These are phyloP conservation scores for Ischnus inquisitorius DNA, from an alignment of 2,888 invertebrate genomes.

Conservation along the genomic window DNA sequence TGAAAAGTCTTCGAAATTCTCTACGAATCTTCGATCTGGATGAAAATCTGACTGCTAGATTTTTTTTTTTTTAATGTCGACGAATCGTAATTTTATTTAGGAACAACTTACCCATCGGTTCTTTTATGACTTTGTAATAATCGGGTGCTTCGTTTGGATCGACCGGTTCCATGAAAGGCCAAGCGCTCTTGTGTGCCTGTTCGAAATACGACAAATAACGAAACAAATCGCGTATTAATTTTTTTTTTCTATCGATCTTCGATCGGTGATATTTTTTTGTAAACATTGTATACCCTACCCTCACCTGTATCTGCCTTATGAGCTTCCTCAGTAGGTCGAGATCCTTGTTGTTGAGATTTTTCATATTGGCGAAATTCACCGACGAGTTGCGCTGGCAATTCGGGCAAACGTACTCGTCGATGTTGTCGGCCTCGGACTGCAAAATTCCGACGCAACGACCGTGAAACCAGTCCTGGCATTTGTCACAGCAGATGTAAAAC, in stretches of 20 bases:
- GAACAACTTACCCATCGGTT: conserved; percentile 94
- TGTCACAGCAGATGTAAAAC: conserved; percentile 99
- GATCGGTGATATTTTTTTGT: conserved; percentile 12
- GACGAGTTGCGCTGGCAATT: conserved; percentile 96
- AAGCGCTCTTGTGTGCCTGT: conserved; percentile 97
- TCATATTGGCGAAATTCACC: conserved; percentile 96
- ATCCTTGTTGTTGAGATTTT: conserved; percentile 92
- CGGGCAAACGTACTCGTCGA: conserved; percentile 98
- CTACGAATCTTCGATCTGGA: too few species aligned
- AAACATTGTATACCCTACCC: conserved; percentile 34
- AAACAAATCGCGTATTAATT: conserved; percentile 20
- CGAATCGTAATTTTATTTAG: background rate
- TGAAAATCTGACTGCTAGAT: too few species aligned
- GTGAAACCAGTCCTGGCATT: conserved; percentile 99
- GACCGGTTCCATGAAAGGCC: conserved; percentile 99
- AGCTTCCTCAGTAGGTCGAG: conserved; percentile 94
- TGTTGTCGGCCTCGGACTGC: conserved; percentile 96
- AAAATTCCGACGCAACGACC: conserved; percentile 98
- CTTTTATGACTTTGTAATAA: conserved; percentile 98
- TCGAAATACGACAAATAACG: conserved; percentile 45
- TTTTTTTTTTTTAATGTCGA: too few species aligned
- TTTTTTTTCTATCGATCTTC: conserved; percentile 22
- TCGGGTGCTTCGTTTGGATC: conserved; percentile 98
- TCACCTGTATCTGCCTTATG: conserved; percentile 95
- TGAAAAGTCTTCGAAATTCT: conserved; percentile 30